phyloP scores from a whole-genome alignment of 2,113 vertebrate species.

The Sprattus sprattus region DNA sequence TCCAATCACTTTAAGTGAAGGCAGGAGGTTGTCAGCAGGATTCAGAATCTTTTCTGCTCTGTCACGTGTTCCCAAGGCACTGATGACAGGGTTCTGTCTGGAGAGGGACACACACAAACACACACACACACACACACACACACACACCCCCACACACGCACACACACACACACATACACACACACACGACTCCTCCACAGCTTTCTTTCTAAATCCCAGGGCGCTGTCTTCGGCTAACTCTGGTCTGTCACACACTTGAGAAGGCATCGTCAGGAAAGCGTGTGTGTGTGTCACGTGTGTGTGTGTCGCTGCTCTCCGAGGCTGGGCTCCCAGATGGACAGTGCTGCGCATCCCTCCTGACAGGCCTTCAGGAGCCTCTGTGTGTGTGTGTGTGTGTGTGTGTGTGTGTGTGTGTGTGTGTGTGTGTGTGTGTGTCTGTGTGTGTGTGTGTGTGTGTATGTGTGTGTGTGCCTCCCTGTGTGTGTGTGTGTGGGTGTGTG shows the following conservation, averaged over 20 bases:
- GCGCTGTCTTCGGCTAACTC: conserved; percentile 7
- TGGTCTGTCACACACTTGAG: conserved; percentile 12
- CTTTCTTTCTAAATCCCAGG: neutral
- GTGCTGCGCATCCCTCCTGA: neutral
- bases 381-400: too few species aligned
- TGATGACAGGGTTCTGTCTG: neutral
- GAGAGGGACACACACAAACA: neutral
- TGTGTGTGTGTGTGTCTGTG: too few species aligned
- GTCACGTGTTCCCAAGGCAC: neutral
- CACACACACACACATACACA: neutral
- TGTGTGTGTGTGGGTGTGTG: too few species aligned
- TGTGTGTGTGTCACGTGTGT: conserved; percentile 6
- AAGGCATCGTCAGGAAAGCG: neutral
- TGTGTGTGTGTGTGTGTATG: too few species aligned
- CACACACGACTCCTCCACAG: neutral
- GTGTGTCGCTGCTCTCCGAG: neutral
- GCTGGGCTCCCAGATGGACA: neutral
- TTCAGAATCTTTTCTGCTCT: neutral
- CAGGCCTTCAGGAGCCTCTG: neutral
- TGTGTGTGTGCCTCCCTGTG: too few species aligned
- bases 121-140: conserved; percentile 9
- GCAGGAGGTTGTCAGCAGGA: conserved; percentile 8
- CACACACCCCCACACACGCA: neutral
- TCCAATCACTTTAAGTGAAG: neutral
- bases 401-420: too few species aligned